These are phyloP conservation scores for Odontophorus gujanensis DNA, from an alignment of 2,113 vertebrate genomes.

Conservation along the genomic window DNA sequence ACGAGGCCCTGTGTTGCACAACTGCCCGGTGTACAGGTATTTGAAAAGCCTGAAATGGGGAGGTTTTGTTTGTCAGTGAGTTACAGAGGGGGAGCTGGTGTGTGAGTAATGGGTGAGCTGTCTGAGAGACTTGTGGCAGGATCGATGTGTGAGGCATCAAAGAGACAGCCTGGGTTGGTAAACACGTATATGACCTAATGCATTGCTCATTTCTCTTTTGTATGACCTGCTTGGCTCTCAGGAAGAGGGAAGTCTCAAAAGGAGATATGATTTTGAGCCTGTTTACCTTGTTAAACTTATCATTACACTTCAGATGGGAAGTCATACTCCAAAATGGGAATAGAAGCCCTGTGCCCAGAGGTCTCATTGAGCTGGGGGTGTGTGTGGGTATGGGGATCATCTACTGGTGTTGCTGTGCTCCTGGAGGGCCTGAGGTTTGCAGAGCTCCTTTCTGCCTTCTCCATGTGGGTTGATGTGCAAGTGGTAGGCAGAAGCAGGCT, in stretches of 20 bases:
- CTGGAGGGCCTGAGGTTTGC: background rate
- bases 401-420: accelerated
- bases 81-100: background rate
- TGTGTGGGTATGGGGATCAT: accelerated
- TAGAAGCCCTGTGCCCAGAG: accelerated
- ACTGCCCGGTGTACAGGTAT: accelerated
- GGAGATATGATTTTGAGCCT: accelerated
- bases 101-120: accelerated
- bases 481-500: background rate
- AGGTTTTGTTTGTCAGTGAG: background rate
- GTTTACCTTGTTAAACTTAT: background rate
- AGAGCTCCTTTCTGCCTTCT: accelerated
- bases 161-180: background rate
- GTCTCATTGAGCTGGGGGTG: background rate
- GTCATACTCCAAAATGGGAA: background rate
- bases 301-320: background rate
- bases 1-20: background rate
- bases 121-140: background rate
- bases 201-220: background rate
- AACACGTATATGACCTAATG: background rate
- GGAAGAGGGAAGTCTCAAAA: background rate
- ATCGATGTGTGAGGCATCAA: background rate
- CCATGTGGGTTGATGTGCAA: accelerated
- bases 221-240: background rate
- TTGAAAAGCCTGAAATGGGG: no score